These are phyloP conservation scores for Cranoglanis bouderius DNA, from an alignment of 2,113 vertebrate genomes.

Conservation along the genomic window DNA sequence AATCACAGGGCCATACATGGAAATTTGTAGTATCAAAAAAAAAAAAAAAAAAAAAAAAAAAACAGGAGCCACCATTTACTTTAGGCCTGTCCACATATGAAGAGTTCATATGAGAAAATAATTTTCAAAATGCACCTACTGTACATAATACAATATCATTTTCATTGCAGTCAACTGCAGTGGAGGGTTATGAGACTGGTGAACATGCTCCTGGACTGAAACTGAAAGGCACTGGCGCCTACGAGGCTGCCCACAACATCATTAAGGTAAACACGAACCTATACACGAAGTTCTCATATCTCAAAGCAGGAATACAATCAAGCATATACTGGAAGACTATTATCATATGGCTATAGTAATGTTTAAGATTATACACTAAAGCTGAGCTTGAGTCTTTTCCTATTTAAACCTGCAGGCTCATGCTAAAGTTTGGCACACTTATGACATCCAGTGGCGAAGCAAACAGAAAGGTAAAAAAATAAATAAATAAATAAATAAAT, in stretches of 20 bases:
- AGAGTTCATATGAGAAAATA: not conserved
- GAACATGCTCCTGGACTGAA: slow-evolving; percentile 84
- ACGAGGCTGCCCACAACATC: slow-evolving; percentile 84
- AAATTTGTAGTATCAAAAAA: not conserved
- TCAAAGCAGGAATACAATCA: slow-evolving; percentile 16
- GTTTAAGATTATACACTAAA: not conserved
- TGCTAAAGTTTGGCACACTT: slow-evolving; percentile 84
- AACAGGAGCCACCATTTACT: not conserved
- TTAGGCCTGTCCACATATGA: not conserved
- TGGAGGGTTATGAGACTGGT: slow-evolving; percentile 85
- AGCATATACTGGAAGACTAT: not conserved
- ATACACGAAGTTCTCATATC: not conserved
- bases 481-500: not conserved
- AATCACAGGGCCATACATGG: not conserved
- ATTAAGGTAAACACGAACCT: slow-evolving; percentile 77
- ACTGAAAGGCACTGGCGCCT: slow-evolving; percentile 77
- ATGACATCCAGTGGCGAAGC: slow-evolving; percentile 78
- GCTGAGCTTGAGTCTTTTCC: slow-evolving; percentile 3
- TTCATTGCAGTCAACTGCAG: slow-evolving; percentile 78
- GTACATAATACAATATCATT: not conserved
- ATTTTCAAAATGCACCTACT: not conserved
- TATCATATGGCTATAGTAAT: not conserved
- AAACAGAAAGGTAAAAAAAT: slow-evolving; percentile 79
- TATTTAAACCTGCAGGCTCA: slow-evolving; percentile 75
- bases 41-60: too few relatives aligned